Conservation (phyloP, 2,113 vertebrate genomes). For the Lophotis ruficrista region DNA sequence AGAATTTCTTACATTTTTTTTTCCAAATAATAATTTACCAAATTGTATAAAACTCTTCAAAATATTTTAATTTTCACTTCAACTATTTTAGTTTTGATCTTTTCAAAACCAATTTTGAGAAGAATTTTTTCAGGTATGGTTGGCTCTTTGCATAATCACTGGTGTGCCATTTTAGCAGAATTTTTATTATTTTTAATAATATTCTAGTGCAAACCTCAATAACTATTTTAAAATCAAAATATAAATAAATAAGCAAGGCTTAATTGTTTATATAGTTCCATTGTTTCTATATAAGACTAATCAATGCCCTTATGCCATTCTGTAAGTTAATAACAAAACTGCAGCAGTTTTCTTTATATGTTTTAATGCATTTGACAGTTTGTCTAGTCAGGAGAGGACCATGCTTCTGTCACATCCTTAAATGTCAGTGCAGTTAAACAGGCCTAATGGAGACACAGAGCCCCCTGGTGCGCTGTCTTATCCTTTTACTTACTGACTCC, state of each 20-base stretch:
- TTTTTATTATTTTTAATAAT: neutral
- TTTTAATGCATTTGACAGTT: neutral
- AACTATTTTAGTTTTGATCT: neutral
- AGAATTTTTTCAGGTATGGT: neutral
- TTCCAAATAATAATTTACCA: accelerated
- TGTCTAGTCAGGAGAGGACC: neutral
- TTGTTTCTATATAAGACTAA: neutral
- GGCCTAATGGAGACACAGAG: neutral
- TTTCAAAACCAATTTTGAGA: neutral
- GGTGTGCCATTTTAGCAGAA: neutral
- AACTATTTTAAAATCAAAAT: neutral
- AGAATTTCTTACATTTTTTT: neutral
- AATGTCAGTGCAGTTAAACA: neutral
- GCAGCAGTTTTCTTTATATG: neutral
- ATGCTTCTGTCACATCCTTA: neutral
- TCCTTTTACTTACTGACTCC: neutral
- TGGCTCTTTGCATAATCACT: neutral
- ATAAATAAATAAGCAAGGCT: neutral
- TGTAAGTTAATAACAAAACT: neutral
- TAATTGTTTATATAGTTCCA: neutral
- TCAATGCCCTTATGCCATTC: neutral
- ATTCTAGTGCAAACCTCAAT: neutral
- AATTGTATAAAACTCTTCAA: neutral
- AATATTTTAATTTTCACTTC: neutral
- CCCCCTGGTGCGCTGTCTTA: neutral